Percentiles rank a stretch among this genome's conserved stretches.
These are phyloP conservation scores for Drosophila pseudoananassae DNA, from an alignment of 1,140 invertebrate species.

Conservation along the genomic window DNA sequence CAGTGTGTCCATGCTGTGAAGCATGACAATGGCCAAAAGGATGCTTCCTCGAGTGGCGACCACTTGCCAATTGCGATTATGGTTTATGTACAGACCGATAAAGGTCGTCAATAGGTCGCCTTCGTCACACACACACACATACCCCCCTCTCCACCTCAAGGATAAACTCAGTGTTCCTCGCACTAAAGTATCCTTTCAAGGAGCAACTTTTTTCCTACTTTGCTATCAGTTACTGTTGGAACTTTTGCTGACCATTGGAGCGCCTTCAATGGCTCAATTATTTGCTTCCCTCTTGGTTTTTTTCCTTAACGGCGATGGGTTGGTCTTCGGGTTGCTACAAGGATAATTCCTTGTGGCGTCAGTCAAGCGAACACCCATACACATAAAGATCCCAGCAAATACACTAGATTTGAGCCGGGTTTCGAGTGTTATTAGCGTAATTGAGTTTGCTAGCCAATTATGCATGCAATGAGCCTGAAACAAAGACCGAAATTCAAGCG, in stretches of 20 bases:
- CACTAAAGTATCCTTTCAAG: slow-evolving; percentile 46
- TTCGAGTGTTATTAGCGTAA: slow-evolving; percentile 61
- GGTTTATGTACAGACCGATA: slow-evolving; percentile 76
- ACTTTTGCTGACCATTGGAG: slow-evolving; percentile 72
- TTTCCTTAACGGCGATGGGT: slow-evolving; percentile 10
- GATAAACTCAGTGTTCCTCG: slow-evolving; percentile 3
- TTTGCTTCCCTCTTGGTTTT: slow-evolving; percentile 34
- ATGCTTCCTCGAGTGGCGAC: slow-evolving; percentile 69
- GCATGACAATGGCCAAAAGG: slow-evolving; percentile 71
- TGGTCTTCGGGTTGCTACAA: slow-evolving; percentile 38
- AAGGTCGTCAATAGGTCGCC: slow-evolving; percentile 82
- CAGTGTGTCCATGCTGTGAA: slow-evolving; percentile 58
- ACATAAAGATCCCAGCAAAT: slow-evolving; percentile 44
- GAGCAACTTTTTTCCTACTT: slow-evolving; percentile 69
- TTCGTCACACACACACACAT: slow-evolving; percentile 13
- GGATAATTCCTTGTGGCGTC: slow-evolving; percentile 45
- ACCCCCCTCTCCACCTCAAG: slow-evolving; percentile 18
- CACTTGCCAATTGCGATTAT: slow-evolving; percentile 83
- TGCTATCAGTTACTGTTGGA: slow-evolving; percentile 56
- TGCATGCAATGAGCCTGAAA: slow-evolving; percentile 36
- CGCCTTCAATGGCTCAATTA: slow-evolving; percentile 81
- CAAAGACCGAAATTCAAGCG: neutral
- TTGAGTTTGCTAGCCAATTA: slow-evolving; percentile 60
- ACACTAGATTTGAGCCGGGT: slow-evolving; percentile 42
- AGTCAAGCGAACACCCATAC: slow-evolving; percentile 40